phyloP scores from a whole-genome alignment of 1,140 invertebrate genomes.

The Drosophila novamexicana region DNA sequence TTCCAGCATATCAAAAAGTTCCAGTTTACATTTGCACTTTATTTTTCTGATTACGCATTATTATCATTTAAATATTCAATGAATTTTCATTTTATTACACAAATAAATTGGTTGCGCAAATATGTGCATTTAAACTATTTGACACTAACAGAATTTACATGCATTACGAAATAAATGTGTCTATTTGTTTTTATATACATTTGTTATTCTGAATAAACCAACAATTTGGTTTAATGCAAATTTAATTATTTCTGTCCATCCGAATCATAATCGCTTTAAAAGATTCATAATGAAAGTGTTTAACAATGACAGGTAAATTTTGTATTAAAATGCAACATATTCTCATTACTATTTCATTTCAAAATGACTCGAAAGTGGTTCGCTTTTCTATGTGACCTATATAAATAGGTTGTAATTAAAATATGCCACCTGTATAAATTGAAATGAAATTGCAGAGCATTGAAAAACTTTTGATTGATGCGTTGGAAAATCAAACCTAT shows the following conservation, averaged over 20 bases:
- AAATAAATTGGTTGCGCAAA: not conserved
- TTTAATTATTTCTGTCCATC: no score
- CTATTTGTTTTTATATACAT: not conserved
- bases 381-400: no score
- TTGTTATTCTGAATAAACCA: not conserved
- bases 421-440: not conserved
- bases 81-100: not conserved
- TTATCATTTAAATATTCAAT: conserved; percentile 16
- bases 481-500: not conserved
- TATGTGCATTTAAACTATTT: not conserved
- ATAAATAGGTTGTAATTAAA: not conserved
- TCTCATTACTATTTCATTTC: no score
- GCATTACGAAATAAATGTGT: no score
- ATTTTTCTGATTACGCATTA: not conserved
- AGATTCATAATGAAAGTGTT: no score
- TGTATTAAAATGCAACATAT: no score
- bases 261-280: no score
- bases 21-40: no score
- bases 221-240: no score
- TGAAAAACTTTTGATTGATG: not conserved
- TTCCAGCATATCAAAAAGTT: no score
- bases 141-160: not conserved
- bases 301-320: not conserved
- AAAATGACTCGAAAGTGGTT: no score
- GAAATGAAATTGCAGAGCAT: not conserved